phyloP scores from a whole-genome alignment of 2,113 vertebrate genomes.

The Butorides virescens region DNA sequence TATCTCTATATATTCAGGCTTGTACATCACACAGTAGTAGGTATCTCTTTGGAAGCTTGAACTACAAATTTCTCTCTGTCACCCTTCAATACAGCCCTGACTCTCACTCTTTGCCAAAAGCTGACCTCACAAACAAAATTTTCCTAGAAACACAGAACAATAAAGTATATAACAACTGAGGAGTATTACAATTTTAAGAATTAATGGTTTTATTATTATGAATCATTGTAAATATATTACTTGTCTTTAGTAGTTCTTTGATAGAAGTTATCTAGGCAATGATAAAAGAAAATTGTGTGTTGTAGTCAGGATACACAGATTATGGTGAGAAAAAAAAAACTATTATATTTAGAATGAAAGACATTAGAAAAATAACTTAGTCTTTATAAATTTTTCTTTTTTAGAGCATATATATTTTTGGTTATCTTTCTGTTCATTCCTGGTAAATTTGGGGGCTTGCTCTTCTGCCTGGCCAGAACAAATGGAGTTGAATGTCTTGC shows the following conservation, averaged over 20 bases:
- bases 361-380: not conserved
- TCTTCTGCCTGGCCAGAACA: not conserved
- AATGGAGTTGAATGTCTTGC: not conserved
- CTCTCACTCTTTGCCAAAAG: not conserved
- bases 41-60: not conserved
- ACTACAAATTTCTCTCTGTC: not conserved
- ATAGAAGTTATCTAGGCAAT: not conserved
- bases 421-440: not conserved
- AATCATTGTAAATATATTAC: not conserved
- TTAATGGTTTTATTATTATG: not conserved
- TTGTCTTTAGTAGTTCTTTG: not conserved
- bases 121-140: not conserved
- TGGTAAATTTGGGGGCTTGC: not conserved
- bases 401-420: not conserved
- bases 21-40: not conserved
- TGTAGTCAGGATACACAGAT: not conserved
- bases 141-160: not conserved
- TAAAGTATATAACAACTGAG: not conserved
- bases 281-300: not conserved
- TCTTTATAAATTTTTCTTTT: not conserved
- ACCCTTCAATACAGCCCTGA: not conserved
- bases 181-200: not conserved
- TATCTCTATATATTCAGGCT: not conserved
- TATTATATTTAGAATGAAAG: not conserved
- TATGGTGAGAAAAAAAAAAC: no score